A percentile compares a stretch with the other conserved stretches of the same genome.
Conservation (phyloP, 1,140 invertebrate genomes). For the Ylistrum balloti region DNA sequence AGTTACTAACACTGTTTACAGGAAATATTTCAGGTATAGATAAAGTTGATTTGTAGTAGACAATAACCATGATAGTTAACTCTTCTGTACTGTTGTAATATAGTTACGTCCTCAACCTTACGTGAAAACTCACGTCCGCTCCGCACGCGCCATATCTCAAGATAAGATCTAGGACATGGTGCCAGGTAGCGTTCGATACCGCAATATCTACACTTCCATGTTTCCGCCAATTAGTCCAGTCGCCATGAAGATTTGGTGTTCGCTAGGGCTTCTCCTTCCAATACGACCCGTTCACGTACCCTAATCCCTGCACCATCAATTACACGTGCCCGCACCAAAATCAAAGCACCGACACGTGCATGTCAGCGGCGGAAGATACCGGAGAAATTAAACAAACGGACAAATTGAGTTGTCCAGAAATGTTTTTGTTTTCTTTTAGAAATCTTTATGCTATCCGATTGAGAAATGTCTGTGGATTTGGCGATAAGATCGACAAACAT, state of each 20-base stretch:
- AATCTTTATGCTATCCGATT: not conserved
- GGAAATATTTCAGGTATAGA: too few relatives aligned
- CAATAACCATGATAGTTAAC: too few relatives aligned
- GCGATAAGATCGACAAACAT: not conserved
- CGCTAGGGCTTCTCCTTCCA: not conserved
- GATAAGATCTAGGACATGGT: slow-evolving; percentile 27
- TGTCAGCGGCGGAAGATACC: not conserved
- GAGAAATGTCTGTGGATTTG: not conserved
- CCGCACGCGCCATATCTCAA: not conserved
- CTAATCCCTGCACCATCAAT: not conserved
- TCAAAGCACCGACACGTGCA: not conserved
- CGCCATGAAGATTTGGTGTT: not conserved
- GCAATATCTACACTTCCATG: not conserved
- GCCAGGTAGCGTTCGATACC: not conserved
- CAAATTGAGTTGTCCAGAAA: not conserved
- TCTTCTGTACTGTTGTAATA: not conserved
- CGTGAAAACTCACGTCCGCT: not conserved
- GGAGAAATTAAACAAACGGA: not conserved
- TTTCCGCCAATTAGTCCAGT: slow-evolving; percentile 14
- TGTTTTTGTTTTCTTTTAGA: not conserved
- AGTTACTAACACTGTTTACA: too few relatives aligned
- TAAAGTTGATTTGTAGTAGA: too few relatives aligned
- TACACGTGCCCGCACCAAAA: not conserved
- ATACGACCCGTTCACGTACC: not conserved
- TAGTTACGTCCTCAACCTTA: not conserved